These are phyloP conservation scores for Forficula auricularia DNA, from an alignment of 1,140 invertebrate species.

Conservation along the genomic window DNA sequence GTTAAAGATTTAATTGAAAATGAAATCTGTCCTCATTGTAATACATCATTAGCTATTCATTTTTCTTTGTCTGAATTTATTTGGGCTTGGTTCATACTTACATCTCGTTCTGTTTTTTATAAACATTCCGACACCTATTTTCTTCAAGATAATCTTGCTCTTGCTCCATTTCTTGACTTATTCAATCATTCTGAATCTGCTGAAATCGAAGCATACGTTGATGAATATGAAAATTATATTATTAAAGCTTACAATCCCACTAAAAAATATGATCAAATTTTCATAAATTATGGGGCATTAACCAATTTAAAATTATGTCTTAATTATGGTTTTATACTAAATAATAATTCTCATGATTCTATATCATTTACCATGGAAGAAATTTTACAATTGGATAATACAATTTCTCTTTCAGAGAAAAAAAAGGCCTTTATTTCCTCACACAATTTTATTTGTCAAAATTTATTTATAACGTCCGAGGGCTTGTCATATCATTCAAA, in stretches of 20 bases:
- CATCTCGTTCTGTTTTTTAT: constrained; percentile 50
- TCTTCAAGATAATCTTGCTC: constrained; percentile 38
- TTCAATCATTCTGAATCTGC: constrained; percentile 50
- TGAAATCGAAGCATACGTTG: constrained; percentile 30
- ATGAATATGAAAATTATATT: constrained; percentile 31
- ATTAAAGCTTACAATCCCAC: constrained; percentile 31
- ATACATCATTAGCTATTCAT: constrained; percentile 22
- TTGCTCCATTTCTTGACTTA: constrained; percentile 62
- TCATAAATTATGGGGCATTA: constrained; percentile 58
- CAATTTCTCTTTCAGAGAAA: constrained; percentile 16
- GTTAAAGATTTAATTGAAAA: constrained; percentile 18
- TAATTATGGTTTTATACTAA: constrained; percentile 58
- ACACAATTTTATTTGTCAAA: constrained; percentile 28
- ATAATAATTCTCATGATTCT: constrained; percentile 39
- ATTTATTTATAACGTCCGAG: constrained; percentile 32
- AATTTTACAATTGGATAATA: constrained; percentile 21
- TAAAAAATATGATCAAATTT: constrained; percentile 40
- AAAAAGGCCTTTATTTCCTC: constrained; percentile 32
- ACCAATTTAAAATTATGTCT: constrained; percentile 44
- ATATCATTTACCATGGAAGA: constrained; percentile 31
- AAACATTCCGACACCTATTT: constrained; percentile 22
- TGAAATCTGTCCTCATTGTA: constrained; percentile 25
- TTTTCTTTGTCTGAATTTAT: constrained; percentile 28
- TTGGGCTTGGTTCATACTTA: constrained; percentile 52
- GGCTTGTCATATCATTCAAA: constrained; percentile 36